Evolutionary conservation across 2,113 vertebrate genomes (phyloP), one percentile per base, ranked within the genome.

Genomic region (Empidonax alnorum): DNA sequence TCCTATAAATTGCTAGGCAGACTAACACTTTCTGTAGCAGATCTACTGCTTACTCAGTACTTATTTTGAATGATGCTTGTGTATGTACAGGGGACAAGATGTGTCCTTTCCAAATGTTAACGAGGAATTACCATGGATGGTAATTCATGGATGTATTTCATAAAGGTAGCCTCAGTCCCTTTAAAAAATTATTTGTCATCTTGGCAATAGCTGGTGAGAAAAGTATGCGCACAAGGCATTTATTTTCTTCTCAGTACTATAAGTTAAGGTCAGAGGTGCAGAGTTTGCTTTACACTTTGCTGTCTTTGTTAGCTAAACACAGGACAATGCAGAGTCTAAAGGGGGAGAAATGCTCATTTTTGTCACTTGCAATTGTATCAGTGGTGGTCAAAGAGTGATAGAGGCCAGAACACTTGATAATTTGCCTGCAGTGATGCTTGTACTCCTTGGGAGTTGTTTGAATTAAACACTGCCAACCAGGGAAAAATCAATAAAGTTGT

Each of bases 401-500:
- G 68, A 94, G 82, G 84, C 93, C 96, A 97, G 95, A 95, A 91
- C 94, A 96, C 96, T 97, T 98, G 97, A 98, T 98, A 98, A 98
- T 98, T 98, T 98, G 97, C 98, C 97, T 89, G 87, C 91, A 92
- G 94, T 96, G 94, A 96, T 97, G 97, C 95, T 93, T 97, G 91
- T 96, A 96, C 92, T 97, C 96, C 93, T 94, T 96, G 97, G 97
- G 97, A 98, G 97, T 97, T 97, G 94, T 98, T 98, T 98, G 97
- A 98, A 98, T 98, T 98, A 98, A 98, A 98, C 97, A 97, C 87
- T 97, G 90, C 93, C 98, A 97, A 98, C 96, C 88, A 97, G 97
- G 95, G 97, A 95, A 96, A 98, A 98, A 98, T 98, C 98, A 98
- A 99, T 98, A 98, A 96, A 97, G 90, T 96, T 97, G 95, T 98